phyloP scores from a whole-genome alignment of 2,113 vertebrate species.

The Tachycineta bicolor region DNA sequence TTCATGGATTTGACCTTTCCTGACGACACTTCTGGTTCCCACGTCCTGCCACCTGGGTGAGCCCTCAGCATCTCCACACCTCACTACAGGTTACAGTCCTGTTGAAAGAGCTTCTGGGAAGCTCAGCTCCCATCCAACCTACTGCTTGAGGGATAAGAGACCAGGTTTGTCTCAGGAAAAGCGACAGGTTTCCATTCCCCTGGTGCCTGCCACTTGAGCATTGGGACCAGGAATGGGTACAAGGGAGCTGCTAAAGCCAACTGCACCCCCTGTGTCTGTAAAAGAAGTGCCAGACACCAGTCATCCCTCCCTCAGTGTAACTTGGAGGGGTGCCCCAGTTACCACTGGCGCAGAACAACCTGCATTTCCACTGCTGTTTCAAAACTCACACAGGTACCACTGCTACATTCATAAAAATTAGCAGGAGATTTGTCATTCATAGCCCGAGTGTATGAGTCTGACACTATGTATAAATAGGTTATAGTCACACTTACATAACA shows the following conservation, averaged over 20 bases:
- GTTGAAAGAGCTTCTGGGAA: background rate
- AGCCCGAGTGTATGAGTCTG: constrained; percentile 15
- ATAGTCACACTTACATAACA: constrained; percentile 49
- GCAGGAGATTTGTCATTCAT: constrained; percentile 35
- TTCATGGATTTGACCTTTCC: background rate
- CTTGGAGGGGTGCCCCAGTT: background rate
- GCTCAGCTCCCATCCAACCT: fast-evolving
- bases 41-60: background rate
- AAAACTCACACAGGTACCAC: background rate
- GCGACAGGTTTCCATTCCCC: background rate
- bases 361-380: background rate
- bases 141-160: background rate
- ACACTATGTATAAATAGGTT: constrained; percentile 45
- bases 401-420: constrained; percentile 10
- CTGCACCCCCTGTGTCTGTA: background rate
- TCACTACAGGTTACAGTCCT: background rate
- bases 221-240: background rate
- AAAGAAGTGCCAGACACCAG: background rate
- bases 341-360: background rate
- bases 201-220: background rate
- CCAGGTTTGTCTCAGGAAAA: background rate
- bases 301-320: background rate
- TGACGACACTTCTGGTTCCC: background rate
- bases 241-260: background rate
- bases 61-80: background rate